phyloP scores from a whole-genome alignment of 2,113 vertebrate genomes.

The Heterocephalus glaber region DNA sequence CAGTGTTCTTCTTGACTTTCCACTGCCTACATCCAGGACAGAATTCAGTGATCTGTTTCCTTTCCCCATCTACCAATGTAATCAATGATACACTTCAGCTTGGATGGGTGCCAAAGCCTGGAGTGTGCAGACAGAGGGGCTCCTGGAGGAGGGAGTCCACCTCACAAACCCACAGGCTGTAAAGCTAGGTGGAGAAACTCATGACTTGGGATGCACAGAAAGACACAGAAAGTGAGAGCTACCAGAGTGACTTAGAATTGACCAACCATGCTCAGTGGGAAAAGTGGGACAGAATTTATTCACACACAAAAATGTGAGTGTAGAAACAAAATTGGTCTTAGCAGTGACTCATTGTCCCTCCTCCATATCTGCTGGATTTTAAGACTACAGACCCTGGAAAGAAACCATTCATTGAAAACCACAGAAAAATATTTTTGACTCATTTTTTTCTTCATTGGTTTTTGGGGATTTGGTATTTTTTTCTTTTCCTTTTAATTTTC shows the following conservation, averaged over 20 bases:
- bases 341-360: neutral
- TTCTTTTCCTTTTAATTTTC: neutral
- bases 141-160: neutral
- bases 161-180: neutral
- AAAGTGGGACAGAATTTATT: neutral
- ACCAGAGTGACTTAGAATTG: neutral
- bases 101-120: neutral
- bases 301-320: neutral
- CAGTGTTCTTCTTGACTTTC: neutral
- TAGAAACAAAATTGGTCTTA: neutral
- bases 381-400: neutral
- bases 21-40: neutral
- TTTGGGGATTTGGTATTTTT: neutral
- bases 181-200: neutral
- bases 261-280: neutral
- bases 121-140: neutral
- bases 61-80: neutral
- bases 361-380: neutral
- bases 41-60: neutral
- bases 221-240: neutral
- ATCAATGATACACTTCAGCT: neutral
- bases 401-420: neutral
- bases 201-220: neutral
- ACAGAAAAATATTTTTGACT: neutral
- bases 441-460: neutral